phyloP scores from a whole-genome alignment of 2,797 vertebrate genomes.

The Salarias fasciatus region DNA sequence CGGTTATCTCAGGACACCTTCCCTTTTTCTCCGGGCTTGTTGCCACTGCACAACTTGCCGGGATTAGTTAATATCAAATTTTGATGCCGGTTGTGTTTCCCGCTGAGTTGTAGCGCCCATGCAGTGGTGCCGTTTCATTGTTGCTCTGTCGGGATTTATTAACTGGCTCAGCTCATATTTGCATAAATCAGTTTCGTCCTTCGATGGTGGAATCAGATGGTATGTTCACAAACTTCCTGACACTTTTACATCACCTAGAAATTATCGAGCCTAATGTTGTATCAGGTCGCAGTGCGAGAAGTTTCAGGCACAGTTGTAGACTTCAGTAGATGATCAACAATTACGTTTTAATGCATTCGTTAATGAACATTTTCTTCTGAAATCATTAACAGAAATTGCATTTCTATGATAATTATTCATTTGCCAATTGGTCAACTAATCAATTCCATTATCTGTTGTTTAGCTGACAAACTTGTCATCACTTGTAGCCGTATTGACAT shows the following conservation, averaged over 20 bases:
- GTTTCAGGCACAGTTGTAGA: neutral
- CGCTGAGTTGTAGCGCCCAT: constrained; percentile 11
- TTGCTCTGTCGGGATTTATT: constrained; percentile 15
- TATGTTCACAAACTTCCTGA: constrained; percentile 7
- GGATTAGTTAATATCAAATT: constrained; percentile 51
- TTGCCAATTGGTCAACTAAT: too few species aligned
- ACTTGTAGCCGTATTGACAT: neutral
- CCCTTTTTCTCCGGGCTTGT: constrained; percentile 17
- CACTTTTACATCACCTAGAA: constrained; percentile 1
- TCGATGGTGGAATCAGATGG: constrained; percentile 4
- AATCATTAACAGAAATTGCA: too few species aligned
- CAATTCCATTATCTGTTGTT: too few species aligned
- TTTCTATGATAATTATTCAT: too few species aligned
- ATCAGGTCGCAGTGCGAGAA: neutral
- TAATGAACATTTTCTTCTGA: too few species aligned
- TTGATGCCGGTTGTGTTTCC: constrained; percentile 47
- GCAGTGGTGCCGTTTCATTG: neutral
- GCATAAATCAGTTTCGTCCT: constrained; percentile 11
- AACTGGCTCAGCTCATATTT: constrained; percentile 6
- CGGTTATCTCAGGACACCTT: constrained; percentile 56
- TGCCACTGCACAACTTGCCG: constrained; percentile 34
- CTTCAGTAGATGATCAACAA: neutral
- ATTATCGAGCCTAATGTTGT: neutral
- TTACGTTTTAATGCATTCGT: too few species aligned
- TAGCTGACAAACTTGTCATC: too few species aligned